phyloP scores from a whole-genome alignment of 2,888 invertebrate species.

The Galerucella nymphaeae region DNA sequence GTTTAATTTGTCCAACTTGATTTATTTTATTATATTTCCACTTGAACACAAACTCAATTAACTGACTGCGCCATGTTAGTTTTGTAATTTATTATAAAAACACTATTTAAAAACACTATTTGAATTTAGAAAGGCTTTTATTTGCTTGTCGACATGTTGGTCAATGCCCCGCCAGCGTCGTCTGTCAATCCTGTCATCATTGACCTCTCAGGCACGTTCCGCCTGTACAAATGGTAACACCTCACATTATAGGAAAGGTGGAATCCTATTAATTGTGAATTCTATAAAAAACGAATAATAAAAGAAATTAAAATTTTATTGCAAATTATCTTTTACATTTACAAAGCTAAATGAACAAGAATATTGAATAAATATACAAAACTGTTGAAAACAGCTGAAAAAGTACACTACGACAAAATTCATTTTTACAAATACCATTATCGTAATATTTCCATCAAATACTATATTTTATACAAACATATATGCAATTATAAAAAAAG shows the following conservation, averaged over 20 bases:
- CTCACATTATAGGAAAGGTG: not conserved
- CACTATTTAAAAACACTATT: no score
- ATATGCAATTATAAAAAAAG: slow-evolving; percentile 5
- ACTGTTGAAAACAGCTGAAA: slow-evolving; percentile 34
- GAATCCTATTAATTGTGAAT: not conserved
- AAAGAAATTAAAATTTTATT: slow-evolving; percentile 42
- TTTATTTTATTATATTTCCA: no score
- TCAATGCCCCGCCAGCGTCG: no score
- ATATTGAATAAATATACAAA: slow-evolving; percentile 40
- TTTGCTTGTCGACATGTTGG: no score
- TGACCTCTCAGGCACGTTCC: no score
- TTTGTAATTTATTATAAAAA: no score
- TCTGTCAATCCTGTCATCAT: no score
- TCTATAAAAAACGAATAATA: slow-evolving; percentile 3
- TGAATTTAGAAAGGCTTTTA: no score
- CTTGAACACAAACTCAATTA: no score
- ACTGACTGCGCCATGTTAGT: no score
- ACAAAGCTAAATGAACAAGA: slow-evolving; percentile 44
- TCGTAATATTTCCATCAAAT: slow-evolving; percentile 24
- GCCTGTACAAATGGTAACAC: no score
- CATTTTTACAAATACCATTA: slow-evolving; percentile 27
- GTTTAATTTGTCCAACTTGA: no score
- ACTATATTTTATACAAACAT: slow-evolving; percentile 21
- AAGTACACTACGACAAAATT: slow-evolving; percentile 20
- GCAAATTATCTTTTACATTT: slow-evolving; percentile 45